A percentile compares a stretch with the other conserved stretches of the same genome.
These are phyloP conservation scores for Threskiornis aethiopicus DNA, from an alignment of 2,797 vertebrate species.

Conservation along the genomic window DNA sequence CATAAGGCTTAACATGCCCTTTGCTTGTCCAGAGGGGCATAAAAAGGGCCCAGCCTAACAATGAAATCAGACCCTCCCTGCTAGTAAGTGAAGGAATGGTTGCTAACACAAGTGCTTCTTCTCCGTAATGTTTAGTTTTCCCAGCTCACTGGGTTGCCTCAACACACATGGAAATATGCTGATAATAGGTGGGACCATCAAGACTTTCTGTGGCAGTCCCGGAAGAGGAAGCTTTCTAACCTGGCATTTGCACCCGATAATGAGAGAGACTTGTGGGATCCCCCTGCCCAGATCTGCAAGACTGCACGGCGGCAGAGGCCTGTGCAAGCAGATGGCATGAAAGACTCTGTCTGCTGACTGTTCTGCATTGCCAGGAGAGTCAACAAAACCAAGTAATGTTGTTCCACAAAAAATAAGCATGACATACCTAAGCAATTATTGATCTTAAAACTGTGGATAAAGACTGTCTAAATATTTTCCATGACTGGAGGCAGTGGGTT, in stretches of 20 bases:
- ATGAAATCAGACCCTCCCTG: background rate
- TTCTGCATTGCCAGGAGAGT: background rate
- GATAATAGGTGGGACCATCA: background rate
- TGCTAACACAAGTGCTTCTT: background rate
- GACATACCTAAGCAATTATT: background rate
- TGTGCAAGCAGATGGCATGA: background rate
- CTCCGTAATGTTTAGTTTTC: background rate
- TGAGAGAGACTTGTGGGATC: background rate
- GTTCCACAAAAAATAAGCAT: background rate
- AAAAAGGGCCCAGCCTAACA: background rate
- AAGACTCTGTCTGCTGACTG: background rate
- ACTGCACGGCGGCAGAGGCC: background rate
- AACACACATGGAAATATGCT: background rate
- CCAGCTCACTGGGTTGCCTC: background rate
- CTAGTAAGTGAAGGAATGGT: background rate
- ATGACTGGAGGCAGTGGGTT: background rate
- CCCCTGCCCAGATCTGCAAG: background rate
- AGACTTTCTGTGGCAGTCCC: background rate
- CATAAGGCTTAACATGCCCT: background rate
- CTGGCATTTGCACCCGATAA: background rate
- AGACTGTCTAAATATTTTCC: background rate
- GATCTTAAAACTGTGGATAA: background rate
- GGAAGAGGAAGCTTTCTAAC: background rate
- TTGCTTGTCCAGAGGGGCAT: background rate
- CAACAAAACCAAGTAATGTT: background rate